Evolutionary conservation across 2,888 invertebrate genomes (phyloP).

Genomic region (Xylocampa areola): DNA sequence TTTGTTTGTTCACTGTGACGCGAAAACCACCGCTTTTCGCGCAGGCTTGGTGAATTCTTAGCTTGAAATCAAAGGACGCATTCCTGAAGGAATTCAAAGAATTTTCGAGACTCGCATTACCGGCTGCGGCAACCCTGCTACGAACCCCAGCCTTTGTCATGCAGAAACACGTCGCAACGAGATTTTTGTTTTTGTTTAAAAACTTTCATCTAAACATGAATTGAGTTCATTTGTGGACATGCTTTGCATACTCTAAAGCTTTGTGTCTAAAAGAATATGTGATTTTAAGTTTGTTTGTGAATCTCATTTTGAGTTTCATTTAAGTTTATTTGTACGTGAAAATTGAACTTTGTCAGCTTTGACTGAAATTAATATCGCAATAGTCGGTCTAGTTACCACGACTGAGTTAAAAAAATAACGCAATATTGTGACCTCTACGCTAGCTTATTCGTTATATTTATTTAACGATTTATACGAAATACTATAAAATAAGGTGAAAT

Average conservation of each 20-base stretch:
- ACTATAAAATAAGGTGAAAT: too few relatives aligned
- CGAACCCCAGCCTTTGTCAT: slow-evolving; percentile 32
- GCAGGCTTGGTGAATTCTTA: slow-evolving; percentile 60
- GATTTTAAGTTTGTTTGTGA: neutral
- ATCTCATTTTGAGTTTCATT: slow-evolving; percentile 1
- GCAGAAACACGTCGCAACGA: slow-evolving; percentile 13
- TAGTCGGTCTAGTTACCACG: neutral
- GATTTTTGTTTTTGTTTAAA: slow-evolving; percentile 18
- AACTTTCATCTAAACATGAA: slow-evolving; percentile 15
- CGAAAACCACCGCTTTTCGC: slow-evolving; percentile 27
- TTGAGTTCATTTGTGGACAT: slow-evolving; percentile 16
- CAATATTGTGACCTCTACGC: too few relatives aligned
- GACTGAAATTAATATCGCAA: slow-evolving; percentile 6
- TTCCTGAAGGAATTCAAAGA: slow-evolving; percentile 56
- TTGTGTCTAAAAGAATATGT: neutral
- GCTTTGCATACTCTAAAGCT: slow-evolving; percentile 1
- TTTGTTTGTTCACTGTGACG: slow-evolving; percentile 3
- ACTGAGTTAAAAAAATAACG: too few relatives aligned
- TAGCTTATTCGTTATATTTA: too few relatives aligned
- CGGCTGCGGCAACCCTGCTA: slow-evolving; percentile 25
- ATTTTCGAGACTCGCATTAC: slow-evolving; percentile 44
- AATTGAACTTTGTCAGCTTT: slow-evolving; percentile 7
- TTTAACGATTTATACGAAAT: too few relatives aligned
- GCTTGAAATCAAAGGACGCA: slow-evolving; percentile 65
- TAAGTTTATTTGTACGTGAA: neutral